Conservation (phyloP, 2,888 invertebrate genomes). For the Drosophila borborema region DNA sequence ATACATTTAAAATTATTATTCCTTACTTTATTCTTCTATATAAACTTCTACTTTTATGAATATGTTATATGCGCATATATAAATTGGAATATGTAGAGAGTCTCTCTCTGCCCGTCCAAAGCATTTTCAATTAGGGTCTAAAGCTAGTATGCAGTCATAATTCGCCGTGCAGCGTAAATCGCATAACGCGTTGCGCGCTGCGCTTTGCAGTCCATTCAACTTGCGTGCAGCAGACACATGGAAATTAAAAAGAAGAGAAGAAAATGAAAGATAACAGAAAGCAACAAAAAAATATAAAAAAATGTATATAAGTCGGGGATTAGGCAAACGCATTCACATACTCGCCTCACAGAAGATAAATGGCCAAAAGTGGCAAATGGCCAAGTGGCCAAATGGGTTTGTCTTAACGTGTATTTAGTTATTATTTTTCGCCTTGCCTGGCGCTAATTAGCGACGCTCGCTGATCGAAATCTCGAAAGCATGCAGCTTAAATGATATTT, state of each 20-base stretch:
- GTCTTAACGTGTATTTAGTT: slow-evolving; percentile 18
- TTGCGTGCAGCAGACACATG: slow-evolving; percentile 4
- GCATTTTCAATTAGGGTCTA: slow-evolving; percentile 17
- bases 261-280: background rate
- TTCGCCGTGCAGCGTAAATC: slow-evolving; percentile 8
- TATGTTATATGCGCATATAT: too few species aligned
- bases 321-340: slow-evolving; percentile 20
- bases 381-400: slow-evolving; percentile 26
- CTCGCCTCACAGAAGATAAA: slow-evolving; percentile 18
- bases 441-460: slow-evolving; percentile 56
- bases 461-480: slow-evolving; percentile 35
- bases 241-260: slow-evolving; percentile 15
- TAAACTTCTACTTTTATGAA: too few species aligned
- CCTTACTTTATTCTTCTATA: too few species aligned
- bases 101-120: background rate
- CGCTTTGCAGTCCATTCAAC: slow-evolving; percentile 39
- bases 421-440: slow-evolving; percentile 12
- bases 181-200: slow-evolving; percentile 6
- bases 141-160: background rate
- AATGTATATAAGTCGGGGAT: slow-evolving; percentile 15
- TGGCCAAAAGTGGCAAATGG: slow-evolving; percentile 30
- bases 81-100: too few species aligned
- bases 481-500: slow-evolving; percentile 23
- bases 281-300: background rate
- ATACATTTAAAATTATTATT: too few species aligned